phyloP scores from a whole-genome alignment of 2,797 vertebrate species.

The Danio albolineatus region DNA sequence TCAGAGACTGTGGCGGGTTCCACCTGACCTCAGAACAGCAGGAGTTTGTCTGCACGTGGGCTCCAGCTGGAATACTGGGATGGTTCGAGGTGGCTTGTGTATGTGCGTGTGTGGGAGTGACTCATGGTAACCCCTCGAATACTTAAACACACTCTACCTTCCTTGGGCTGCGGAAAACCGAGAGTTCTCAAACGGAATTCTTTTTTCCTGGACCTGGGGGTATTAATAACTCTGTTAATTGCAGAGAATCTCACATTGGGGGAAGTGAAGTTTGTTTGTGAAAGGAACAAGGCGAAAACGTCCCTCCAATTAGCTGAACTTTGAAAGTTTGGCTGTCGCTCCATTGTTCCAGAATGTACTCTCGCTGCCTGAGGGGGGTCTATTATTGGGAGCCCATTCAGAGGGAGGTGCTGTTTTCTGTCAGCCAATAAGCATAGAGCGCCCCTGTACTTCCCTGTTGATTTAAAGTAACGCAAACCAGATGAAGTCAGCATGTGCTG shows the following conservation, averaged over 20 bases:
- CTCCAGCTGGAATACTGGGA: slow-evolving; percentile 65
- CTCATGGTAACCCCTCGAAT: slow-evolving; percentile 64
- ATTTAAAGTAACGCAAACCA: slow-evolving; percentile 79
- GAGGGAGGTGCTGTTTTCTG: slow-evolving; percentile 73
- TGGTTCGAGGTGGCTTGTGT: slow-evolving; percentile 31
- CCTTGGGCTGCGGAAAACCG: slow-evolving; percentile 40
- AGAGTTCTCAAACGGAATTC: background rate
- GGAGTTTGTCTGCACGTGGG: slow-evolving; percentile 66
- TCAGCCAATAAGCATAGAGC: slow-evolving; percentile 76
- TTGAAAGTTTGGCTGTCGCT: slow-evolving; percentile 73
- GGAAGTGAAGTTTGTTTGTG: slow-evolving; percentile 59
- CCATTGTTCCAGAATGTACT: slow-evolving; percentile 64
- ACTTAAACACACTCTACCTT: slow-evolving; percentile 49
- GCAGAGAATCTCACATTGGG: slow-evolving; percentile 62
- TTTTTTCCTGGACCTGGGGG: slow-evolving; percentile 46
- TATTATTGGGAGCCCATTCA: slow-evolving; percentile 77
- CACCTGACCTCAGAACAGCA: slow-evolving; percentile 59
- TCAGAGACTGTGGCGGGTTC: slow-evolving; percentile 39
- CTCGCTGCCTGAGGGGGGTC: slow-evolving; percentile 70
- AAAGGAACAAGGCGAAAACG: slow-evolving; percentile 66
- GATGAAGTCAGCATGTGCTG: slow-evolving; percentile 71
- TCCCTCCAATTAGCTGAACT: slow-evolving; percentile 73
- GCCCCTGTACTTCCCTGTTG: slow-evolving; percentile 76
- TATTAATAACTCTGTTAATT: slow-evolving; percentile 73
- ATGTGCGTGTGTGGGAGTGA: slow-evolving; percentile 47